Base-by-base conservation (phyloP, 2,888 invertebrate genomes). In the Oligia latruncula region DNA sequence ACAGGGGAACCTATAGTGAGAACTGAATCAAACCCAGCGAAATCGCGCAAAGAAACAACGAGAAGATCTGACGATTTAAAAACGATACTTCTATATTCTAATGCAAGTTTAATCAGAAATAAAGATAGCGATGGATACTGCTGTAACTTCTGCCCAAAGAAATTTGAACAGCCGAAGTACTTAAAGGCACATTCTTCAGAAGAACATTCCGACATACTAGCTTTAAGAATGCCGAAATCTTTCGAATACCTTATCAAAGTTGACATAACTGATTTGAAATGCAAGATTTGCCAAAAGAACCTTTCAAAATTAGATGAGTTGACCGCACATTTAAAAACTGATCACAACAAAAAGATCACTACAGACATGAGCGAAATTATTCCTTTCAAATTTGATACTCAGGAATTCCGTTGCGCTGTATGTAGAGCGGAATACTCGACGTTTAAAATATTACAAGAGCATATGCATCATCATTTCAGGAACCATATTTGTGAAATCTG, bases 401-500 rank as follows among this genome's bases (percentile, higher is more conserved):
- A 90, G 0, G 77, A 81, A 1, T 58, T 90, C 65, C 80, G 67
- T 17, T 88, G 88, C 20, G 86, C 89, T 6, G 71, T 90, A 9
- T 93, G 93, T 70, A 77, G 71, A 0, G 85, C 87, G 1, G 84
- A 88, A 65, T 91, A 89, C 74, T 89, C 85, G 0, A 90, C 88
- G 17, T 91, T 91, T 68, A 91, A 91, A 81, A 87, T 89, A 40
- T 78, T 93, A 23, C 89, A 88, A 23, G 92, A 91, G 60, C 93
- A 93, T 64, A 92, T 93, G 92, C 90, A 93, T 64, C 83, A 84
- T 0, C 93, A 93, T 71, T 91, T 87, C 67, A 90, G 92, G 4
- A 92, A 92, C 68, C 83, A 89, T 49, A 83, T 90, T 23, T 93
- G 93, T 71, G 90, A 92, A 5, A 71, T 89, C 6, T 93, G 93